phyloP scores from a whole-genome alignment of 2,888 invertebrate species.

The Clepsis dumicolana region DNA sequence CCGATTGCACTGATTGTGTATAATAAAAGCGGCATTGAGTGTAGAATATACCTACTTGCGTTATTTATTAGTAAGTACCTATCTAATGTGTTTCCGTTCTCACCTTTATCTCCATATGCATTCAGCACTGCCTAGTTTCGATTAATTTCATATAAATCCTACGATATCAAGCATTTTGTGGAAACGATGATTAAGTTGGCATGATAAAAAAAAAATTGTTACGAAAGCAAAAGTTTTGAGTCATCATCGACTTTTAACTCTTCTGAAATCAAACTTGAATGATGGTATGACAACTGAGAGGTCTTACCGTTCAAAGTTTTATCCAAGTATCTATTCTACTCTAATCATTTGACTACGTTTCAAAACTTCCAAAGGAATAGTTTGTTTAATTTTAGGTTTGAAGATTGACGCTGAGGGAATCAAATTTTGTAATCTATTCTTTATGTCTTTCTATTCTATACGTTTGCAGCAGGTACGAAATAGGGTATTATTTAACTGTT shows the following conservation, averaged over 20 bases:
- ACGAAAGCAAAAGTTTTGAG: constrained; percentile 1
- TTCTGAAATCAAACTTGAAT: constrained; percentile 1
- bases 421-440: not conserved
- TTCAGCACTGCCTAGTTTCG: no score
- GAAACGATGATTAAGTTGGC: no score
- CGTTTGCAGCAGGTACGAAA: not conserved
- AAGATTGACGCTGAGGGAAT: not conserved
- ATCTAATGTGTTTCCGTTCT: no score
- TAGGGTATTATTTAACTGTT: not conserved
- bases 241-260: not conserved
- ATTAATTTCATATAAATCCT: no score
- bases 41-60: no score
- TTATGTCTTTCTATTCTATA: not conserved
- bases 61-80: no score
- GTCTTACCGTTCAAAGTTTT: not conserved
- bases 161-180: no score
- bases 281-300: not conserved
- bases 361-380: not conserved
- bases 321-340: not conserved
- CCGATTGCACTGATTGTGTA: no score
- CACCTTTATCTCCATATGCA: no score
- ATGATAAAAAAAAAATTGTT: not conserved
- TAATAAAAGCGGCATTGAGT: no score
- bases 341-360: not conserved
- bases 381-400: not conserved